phyloP scores from a whole-genome alignment of 2,797 vertebrate genomes.

The Myiothlypis coronata region DNA sequence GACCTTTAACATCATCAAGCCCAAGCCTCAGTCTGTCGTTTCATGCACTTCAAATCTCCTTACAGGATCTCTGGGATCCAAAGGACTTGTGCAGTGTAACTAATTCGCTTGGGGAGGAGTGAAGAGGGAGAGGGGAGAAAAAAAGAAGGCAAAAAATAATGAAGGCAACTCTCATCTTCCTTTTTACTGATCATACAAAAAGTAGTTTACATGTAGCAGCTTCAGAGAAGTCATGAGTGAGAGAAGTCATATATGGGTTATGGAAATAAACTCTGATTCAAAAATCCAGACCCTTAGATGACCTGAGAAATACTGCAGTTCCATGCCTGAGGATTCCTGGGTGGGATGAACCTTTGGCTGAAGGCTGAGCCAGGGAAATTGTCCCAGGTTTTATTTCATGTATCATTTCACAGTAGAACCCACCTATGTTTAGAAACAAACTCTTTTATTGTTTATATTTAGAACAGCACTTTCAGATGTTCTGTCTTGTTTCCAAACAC shows the following conservation, averaged over 20 bases:
- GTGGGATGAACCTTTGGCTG: not conserved
- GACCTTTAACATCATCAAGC: not conserved
- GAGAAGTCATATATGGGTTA: not conserved
- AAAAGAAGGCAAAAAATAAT: not conserved
- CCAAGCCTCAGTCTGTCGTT: not conserved
- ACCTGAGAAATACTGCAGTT: not conserved
- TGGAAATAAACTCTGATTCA: not conserved
- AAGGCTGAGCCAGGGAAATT: not conserved
- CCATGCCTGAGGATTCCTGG: not conserved
- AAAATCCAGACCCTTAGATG: not conserved
- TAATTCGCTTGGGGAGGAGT: rapidly evolving
- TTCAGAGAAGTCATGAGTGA: not conserved
- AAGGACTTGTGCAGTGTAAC: not conserved
- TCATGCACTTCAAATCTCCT: not conserved
- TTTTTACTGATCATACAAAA: not conserved
- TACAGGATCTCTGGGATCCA: not conserved
- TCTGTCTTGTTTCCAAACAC: not conserved
- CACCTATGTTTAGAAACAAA: not conserved
- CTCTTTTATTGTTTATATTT: not conserved
- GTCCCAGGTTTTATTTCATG: not conserved
- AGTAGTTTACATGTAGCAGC: not conserved
- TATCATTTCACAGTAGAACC: not conserved
- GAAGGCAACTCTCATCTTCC: not conserved
- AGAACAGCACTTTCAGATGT: not conserved
- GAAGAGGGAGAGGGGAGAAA: rapidly evolving